Conservation (phyloP, 1,140 invertebrate genomes). For the Magallana angulata region DNA sequence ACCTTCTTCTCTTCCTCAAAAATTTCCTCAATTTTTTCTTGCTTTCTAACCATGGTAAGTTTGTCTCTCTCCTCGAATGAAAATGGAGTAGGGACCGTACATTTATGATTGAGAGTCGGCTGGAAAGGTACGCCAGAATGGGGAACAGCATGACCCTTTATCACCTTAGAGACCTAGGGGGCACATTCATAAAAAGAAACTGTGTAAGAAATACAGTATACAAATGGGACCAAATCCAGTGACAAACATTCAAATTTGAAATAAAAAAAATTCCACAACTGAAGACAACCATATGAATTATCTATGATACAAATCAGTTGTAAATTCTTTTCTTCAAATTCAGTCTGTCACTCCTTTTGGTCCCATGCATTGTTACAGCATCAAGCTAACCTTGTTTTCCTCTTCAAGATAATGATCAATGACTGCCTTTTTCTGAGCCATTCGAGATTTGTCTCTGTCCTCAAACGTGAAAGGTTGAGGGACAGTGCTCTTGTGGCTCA, state of each 20-base stretch:
- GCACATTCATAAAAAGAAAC: not conserved
- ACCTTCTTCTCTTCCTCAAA: slow-evolving; percentile 78
- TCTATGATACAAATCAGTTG: not conserved
- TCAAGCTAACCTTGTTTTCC: slow-evolving; percentile 53
- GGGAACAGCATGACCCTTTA: slow-evolving; percentile 68
- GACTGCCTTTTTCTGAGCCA: slow-evolving; percentile 39
- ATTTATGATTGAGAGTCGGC: slow-evolving; percentile 71
- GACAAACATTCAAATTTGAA: not conserved
- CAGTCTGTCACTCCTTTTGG: not conserved
- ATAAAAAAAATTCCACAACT: not conserved
- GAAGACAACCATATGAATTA: not conserved
- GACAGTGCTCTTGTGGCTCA: slow-evolving; percentile 49
- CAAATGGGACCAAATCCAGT: not conserved
- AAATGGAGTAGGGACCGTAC: slow-evolving; percentile 78
- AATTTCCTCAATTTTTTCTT: slow-evolving; percentile 80
- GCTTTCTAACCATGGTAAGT: slow-evolving; percentile 78
- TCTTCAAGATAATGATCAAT: slow-evolving; percentile 43
- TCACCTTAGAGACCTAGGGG: slow-evolving; percentile 3
- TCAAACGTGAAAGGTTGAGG: slow-evolving; percentile 47
- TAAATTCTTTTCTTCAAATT: not conserved
- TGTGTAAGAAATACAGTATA: not conserved
- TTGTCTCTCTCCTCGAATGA: slow-evolving; percentile 82
- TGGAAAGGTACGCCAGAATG: slow-evolving; percentile 75
- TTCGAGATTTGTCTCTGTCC: slow-evolving; percentile 38
- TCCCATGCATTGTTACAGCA: not conserved